Conservation (phyloP, 2,797 vertebrate species). For the Typhlichthys subterraneus region DNA sequence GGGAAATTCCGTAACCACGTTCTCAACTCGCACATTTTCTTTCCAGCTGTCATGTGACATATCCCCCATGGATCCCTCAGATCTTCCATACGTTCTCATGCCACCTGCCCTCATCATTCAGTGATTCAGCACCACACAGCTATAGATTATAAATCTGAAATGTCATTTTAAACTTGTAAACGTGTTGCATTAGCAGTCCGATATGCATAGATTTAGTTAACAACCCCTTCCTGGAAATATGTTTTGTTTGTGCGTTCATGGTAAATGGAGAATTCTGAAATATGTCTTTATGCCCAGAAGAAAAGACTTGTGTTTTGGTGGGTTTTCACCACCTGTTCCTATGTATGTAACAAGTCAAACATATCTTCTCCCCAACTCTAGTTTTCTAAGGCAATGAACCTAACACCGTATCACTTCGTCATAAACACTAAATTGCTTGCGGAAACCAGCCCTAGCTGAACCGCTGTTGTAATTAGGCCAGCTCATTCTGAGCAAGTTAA, state of each 20-base stretch:
- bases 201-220: no score
- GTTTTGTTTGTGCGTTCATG: no score
- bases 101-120: slow-evolving; percentile 36
- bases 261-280: no score
- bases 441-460: not conserved
- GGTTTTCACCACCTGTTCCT: not conserved
- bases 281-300: not conserved
- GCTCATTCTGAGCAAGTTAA: not conserved
- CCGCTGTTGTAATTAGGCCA: not conserved
- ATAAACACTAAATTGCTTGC: not conserved
- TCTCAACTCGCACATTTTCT: slow-evolving; percentile 33
- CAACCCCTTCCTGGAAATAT: no score
- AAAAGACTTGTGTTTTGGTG: not conserved
- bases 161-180: no score
- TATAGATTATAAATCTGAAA: no score
- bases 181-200: no score
- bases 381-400: no score
- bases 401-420: not conserved
- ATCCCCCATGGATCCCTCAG: slow-evolving; percentile 19
- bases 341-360: not conserved
- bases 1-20: slow-evolving; percentile 59
- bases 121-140: slow-evolving; percentile 44
- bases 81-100: slow-evolving; percentile 49
- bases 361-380: slow-evolving; percentile 1
- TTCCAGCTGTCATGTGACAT: slow-evolving; percentile 34